phyloP scores from a whole-genome alignment of 2,888 invertebrate species.

The Caenorhabditis macrosperma region DNA sequence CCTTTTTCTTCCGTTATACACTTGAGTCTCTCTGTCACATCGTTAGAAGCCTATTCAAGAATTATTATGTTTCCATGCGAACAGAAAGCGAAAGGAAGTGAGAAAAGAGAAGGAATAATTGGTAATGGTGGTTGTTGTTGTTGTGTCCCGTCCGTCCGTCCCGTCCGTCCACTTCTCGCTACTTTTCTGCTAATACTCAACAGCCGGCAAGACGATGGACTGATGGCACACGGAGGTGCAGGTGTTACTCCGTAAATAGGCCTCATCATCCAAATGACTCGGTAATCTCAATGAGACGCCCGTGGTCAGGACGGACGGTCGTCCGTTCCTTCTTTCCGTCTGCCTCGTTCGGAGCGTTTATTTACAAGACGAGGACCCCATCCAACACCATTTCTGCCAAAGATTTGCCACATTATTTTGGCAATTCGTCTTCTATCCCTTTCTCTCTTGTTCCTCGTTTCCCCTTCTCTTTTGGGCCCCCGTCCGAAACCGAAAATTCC shows the following conservation, averaged over 20 bases:
- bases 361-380: slow-evolving; percentile 11
- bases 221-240: slow-evolving; percentile 19
- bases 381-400: slow-evolving; percentile 30
- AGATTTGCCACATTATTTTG: slow-evolving; percentile 51
- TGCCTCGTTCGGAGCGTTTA: background rate
- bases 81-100: slow-evolving; percentile 21
- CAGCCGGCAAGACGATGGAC: slow-evolving; percentile 9
- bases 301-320: too few species aligned
- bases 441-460: background rate
- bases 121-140: slow-evolving; percentile 48
- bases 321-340: background rate
- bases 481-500: slow-evolving; percentile 37
- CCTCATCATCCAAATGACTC: slow-evolving; percentile 35
- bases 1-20: background rate
- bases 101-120: slow-evolving; percentile 39
- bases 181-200: slow-evolving; percentile 41
- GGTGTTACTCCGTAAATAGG: slow-evolving; percentile 38
- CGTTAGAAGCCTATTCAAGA: background rate
- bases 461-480: background rate
- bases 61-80: slow-evolving; percentile 10
- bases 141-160: slow-evolving; percentile 29
- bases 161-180: slow-evolving; percentile 38
- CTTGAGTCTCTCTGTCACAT: background rate
- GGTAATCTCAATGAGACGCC: slow-evolving; percentile 13
- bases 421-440: slow-evolving; percentile 43